These are phyloP conservation scores for Passerina amoena DNA, from an alignment of 2,113 vertebrate species.

Conservation along the genomic window DNA sequence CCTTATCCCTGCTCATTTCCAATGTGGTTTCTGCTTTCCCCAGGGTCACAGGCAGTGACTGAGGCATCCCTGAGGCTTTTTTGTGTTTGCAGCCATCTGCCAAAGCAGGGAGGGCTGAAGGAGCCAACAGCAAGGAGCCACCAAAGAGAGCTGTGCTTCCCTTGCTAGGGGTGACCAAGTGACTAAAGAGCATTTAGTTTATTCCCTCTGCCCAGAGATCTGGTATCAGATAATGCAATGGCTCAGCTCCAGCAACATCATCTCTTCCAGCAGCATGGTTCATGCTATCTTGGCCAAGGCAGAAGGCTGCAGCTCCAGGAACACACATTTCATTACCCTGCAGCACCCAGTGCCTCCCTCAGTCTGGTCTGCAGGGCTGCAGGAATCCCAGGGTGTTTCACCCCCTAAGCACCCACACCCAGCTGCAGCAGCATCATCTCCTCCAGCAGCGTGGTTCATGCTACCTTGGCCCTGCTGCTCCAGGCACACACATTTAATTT, in stretches of 20 bases:
- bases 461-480: too few relatives aligned
- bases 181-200: background rate
- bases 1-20: background rate
- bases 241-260: conserved; percentile 10
- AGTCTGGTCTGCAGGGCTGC: background rate
- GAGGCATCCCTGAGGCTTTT: background rate
- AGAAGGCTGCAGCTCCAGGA: background rate
- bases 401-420: background rate
- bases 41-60: background rate
- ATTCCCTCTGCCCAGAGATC: background rate
- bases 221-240: background rate
- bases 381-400: background rate
- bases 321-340: background rate
- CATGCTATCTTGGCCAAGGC: background rate
- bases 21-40: background rate
- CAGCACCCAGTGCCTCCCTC: background rate
- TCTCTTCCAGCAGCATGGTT: background rate
- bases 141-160: background rate
- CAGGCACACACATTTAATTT: too few relatives aligned
- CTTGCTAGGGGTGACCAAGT: background rate
- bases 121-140: background rate
- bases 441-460: too few relatives aligned
- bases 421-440: too few relatives aligned
- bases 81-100: conserved; percentile 26
- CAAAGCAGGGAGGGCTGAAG: background rate